These are phyloP conservation scores for Drosophila mayri DNA, from an alignment of 1,140 invertebrate genomes.

Conservation along the genomic window DNA sequence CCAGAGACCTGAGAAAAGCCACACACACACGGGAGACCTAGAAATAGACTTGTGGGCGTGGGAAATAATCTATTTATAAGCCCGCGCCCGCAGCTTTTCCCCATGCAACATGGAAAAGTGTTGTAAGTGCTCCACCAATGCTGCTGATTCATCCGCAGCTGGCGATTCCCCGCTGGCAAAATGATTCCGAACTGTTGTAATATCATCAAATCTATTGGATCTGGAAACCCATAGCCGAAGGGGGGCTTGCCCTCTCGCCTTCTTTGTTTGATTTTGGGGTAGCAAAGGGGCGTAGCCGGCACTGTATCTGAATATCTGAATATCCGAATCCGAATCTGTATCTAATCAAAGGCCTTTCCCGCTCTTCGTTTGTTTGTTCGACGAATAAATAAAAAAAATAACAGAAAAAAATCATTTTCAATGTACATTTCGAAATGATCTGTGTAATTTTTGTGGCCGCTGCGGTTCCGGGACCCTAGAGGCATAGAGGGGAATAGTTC, in stretches of 20 bases:
- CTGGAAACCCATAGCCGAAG: constrained; percentile 14
- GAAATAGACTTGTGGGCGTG: constrained; percentile 82
- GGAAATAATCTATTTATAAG: constrained; percentile 75
- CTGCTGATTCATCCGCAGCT: constrained; percentile 66
- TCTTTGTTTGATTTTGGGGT: constrained; percentile 17
- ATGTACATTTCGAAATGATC: constrained; percentile 77
- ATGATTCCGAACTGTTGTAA: constrained; percentile 59
- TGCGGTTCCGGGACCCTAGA: constrained; percentile 12
- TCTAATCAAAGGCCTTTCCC: constrained; percentile 59
- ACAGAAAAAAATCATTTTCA: constrained; percentile 56
- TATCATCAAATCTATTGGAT: constrained; percentile 27
- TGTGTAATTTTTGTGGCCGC: constrained; percentile 60
- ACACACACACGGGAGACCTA: constrained; percentile 54
- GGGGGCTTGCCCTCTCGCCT: constrained; percentile 28
- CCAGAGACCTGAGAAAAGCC: constrained; percentile 43
- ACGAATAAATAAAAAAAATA: constrained; percentile 60
- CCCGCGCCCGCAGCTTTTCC: constrained; percentile 22
- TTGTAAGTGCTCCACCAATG: constrained; percentile 56
- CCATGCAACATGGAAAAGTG: constrained; percentile 42
- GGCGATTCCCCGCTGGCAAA: constrained; percentile 54
- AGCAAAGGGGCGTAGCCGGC: constrained; percentile 33
- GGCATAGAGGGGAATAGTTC: constrained; percentile 31
- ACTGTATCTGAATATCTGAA: constrained; percentile 25
- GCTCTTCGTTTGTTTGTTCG: constrained; percentile 34
- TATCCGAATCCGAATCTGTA: constrained; percentile 33